Evolutionary conservation across 2,888 invertebrate species (phyloP), one percentile per base, ranked within the genome.

Genomic region (Andricus quercusramuli): DNA sequence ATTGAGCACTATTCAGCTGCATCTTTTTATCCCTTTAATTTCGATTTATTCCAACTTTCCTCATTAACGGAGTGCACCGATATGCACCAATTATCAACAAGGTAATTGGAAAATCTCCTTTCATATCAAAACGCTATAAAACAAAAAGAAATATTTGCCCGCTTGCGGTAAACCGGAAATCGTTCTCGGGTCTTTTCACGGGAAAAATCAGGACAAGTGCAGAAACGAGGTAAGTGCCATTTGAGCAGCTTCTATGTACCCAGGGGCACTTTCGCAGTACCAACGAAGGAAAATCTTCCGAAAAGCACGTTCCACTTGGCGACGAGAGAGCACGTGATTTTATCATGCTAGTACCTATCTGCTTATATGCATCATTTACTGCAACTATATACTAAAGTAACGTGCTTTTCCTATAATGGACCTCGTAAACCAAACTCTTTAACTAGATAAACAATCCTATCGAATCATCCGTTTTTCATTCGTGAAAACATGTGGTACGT

Each of bases 181-280:
- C 56, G 56, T 32, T 32, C 32, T 29, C 32, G 56, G 56, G 37
- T 74, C 74, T 74, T 74, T 74, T 74, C 74, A 74, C 56, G n/a
- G 51, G 56, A 56, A 74, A 74, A 74, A 74, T 83, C 83, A 77
- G 81, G 79, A 83, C 81, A 85, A 86, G 84, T 83, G 83, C 79
- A 84, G 83, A 86, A 86, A 86, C 83, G 86, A 83, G 86, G 84
- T 86, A 86, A 86, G 86, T 86, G 84, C 83, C 83, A 84, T 86
- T 85, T 84, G 84, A 82, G 78, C 81, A 82, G 79, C 79, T 79
- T n/a, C 77, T 37, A 70, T 77, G 62, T 80, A 79, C 83, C 83
- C 78, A 56, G 77, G 64, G 83, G 81, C 80, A 80, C 80, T 82
- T 82, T 82, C 29, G 67, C 17, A 74, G 66, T 78, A 76, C 79